These are phyloP conservation scores for Aldrovandia affinis DNA, from an alignment of 2,797 vertebrate species.

Conservation along the genomic window DNA sequence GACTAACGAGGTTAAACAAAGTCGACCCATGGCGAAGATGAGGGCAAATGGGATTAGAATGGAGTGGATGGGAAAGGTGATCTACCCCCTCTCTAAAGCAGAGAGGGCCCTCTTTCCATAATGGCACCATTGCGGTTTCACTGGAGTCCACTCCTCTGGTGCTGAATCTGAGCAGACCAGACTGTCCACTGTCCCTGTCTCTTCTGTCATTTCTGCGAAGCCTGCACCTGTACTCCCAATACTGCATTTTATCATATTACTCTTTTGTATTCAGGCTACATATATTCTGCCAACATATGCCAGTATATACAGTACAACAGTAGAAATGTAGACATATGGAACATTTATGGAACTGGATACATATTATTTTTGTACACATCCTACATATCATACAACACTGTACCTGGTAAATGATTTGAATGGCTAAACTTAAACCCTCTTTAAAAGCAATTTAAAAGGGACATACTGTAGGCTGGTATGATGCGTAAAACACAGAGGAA, in stretches of 20 bases:
- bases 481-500: too few relatives aligned
- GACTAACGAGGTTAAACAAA: slow-evolving; percentile 72
- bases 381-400: too few relatives aligned
- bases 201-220: not conserved
- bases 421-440: too few relatives aligned
- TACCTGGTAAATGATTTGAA: too few relatives aligned
- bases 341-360: too few relatives aligned
- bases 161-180: slow-evolving; percentile 59
- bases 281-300: not conserved
- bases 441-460: too few relatives aligned
- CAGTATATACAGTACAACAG: not conserved
- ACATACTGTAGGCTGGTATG: too few relatives aligned
- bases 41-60: slow-evolving; percentile 76
- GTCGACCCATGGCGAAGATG: slow-evolving; percentile 71
- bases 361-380: too few relatives aligned
- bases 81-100: slow-evolving; percentile 73
- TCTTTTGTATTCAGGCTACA: not conserved
- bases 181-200: slow-evolving; percentile 62
- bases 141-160: slow-evolving; percentile 70
- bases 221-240: not conserved
- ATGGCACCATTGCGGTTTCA: slow-evolving; percentile 70
- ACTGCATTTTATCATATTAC: not conserved
- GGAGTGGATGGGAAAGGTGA: slow-evolving; percentile 73
- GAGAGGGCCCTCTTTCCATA: slow-evolving; percentile 68
- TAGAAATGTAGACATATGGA: too few relatives aligned